These are phyloP conservation scores for Platycercus adscitus DNA, from an alignment of 2,113 vertebrate species.

Conservation along the genomic window DNA sequence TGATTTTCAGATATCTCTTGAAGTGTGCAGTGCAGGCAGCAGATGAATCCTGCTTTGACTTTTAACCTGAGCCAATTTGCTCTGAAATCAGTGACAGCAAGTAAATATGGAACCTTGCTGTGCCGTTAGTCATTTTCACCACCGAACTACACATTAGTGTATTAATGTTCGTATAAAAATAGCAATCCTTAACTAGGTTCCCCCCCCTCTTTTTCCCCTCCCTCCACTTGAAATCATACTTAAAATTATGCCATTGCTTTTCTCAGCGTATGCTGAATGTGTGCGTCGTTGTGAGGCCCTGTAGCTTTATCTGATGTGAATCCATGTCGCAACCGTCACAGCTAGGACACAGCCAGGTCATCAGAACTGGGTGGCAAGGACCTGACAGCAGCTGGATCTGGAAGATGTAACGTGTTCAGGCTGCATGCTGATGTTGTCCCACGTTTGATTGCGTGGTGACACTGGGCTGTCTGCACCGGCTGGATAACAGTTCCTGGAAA, in stretches of 20 bases:
- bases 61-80: conserved; percentile 57
- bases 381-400: background rate
- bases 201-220: background rate
- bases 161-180: conserved; percentile 32
- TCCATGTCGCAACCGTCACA: background rate
- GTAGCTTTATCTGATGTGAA: background rate
- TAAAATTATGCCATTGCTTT: background rate
- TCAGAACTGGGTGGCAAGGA: background rate
- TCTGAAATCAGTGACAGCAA: conserved; percentile 55
- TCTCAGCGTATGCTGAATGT: background rate
- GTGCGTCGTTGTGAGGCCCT: background rate
- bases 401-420: background rate
- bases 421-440: background rate
- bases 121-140: conserved; percentile 41
- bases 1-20: conserved; percentile 54
- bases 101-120: conserved; percentile 61
- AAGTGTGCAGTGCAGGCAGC: conserved; percentile 66
- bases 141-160: background rate
- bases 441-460: background rate
- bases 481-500: background rate
- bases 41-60: conserved; percentile 67
- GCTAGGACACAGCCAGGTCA: background rate
- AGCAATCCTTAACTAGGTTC: background rate
- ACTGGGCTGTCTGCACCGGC: background rate
- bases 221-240: background rate